Evolutionary conservation across 2,113 vertebrate genomes (phyloP).

Genomic region (Emberiza fucata): DNA sequence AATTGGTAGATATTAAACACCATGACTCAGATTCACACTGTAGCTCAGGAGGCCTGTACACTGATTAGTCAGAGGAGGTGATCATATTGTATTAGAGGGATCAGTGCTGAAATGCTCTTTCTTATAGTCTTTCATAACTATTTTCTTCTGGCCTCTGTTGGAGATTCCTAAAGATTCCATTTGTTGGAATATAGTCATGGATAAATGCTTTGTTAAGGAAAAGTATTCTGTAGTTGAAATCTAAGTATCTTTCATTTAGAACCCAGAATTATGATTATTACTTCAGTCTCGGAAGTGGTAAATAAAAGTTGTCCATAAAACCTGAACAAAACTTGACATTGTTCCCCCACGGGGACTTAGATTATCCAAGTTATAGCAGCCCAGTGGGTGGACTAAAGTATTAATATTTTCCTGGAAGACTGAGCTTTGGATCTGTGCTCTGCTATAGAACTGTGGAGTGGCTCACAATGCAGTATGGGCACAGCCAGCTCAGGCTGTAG

Average conservation of each 20-base stretch:
- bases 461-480: rapidly evolving
- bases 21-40: background rate
- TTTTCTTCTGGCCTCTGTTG: background rate
- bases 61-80: background rate
- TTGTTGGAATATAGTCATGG: background rate
- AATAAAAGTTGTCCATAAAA: background rate
- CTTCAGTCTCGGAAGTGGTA: background rate
- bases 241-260: background rate
- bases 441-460: background rate
- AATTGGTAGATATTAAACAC: background rate
- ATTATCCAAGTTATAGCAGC: background rate
- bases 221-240: background rate
- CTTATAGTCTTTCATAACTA: background rate
- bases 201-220: background rate
- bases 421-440: background rate
- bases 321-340: background rate
- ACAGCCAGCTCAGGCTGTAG: background rate
- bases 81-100: background rate
- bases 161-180: background rate
- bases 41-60: background rate
- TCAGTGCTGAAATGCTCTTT: background rate
- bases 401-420: background rate
- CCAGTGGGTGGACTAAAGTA: background rate
- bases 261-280: background rate
- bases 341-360: background rate